These are phyloP conservation scores for Ectemnius lituratus DNA, from an alignment of 2,888 invertebrate species.

Conservation along the genomic window DNA sequence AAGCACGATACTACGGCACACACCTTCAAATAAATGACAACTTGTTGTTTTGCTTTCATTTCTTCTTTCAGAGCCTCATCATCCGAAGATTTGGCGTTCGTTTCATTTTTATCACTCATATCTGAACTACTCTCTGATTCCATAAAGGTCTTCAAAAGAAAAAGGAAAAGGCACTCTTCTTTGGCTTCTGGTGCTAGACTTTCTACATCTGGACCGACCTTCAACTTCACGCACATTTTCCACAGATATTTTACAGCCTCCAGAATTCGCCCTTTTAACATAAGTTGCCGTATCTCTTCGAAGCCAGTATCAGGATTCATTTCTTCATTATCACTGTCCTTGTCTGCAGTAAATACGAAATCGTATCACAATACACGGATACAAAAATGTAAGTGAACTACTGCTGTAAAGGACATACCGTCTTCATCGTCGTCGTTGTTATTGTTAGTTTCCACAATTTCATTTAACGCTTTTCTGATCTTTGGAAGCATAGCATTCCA, in stretches of 20 bases:
- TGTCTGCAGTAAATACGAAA: constrained; percentile 32
- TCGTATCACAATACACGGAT: no score
- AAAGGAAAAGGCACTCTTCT: constrained; percentile 64
- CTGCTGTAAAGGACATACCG: constrained; percentile 3
- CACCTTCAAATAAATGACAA: constrained; percentile 86
- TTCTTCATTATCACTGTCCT: constrained; percentile 52
- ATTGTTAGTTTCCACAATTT: constrained; percentile 38
- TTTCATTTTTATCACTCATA: neutral
- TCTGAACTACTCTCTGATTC: constrained; percentile 67
- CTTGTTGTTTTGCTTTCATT: constrained; percentile 81
- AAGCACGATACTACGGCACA: constrained; percentile 69
- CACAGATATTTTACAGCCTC: constrained; percentile 65
- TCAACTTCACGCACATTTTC: constrained; percentile 48
- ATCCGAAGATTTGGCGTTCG: constrained; percentile 28
- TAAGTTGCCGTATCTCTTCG: constrained; percentile 69
- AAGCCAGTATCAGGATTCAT: constrained; percentile 62
- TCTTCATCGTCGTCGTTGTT: neutral
- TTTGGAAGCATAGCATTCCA: constrained; percentile 68
- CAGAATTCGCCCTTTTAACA: constrained; percentile 66
- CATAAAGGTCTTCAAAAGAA: constrained; percentile 70
- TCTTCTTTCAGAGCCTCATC: constrained; percentile 79
- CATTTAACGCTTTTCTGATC: constrained; percentile 66
- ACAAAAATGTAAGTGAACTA: no score
- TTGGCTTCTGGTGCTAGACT: constrained; percentile 53
- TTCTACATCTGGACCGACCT: constrained; percentile 53